A percentile compares a stretch with the other conserved stretches of the same genome.
Conservation (phyloP, 2,888 invertebrate species). For the Eledona agricola region DNA sequence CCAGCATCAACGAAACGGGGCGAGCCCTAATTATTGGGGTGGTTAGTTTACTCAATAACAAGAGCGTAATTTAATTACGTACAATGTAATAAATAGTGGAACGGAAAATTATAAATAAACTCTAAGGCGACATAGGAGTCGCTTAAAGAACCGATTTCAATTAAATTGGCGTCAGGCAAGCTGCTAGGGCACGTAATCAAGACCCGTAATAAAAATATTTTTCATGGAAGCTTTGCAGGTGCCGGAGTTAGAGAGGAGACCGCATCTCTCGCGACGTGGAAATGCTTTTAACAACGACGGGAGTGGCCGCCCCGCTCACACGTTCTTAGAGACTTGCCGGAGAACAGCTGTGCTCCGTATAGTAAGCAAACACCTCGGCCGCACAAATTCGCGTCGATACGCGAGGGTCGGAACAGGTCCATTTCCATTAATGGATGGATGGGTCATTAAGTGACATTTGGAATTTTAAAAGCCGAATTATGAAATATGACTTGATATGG, state of each 20-base stretch:
- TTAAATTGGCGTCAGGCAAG: conserved; percentile 55
- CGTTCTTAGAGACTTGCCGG: too few relatives aligned
- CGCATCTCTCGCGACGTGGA: conserved; percentile 53
- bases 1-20: too few relatives aligned
- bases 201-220: conserved; percentile 30
- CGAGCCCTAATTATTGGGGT: too few relatives aligned
- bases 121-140: conserved; percentile 15
- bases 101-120: conserved; percentile 31
- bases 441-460: conserved; percentile 45
- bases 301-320: conserved; percentile 54
- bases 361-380: too few relatives aligned
- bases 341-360: too few relatives aligned
- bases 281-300: conserved; percentile 59
- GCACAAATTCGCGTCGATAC: too few relatives aligned
- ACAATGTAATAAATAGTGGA: conserved; percentile 32
- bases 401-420: too few relatives aligned
- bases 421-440: conserved; percentile 44
- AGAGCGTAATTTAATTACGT: conserved; percentile 24
- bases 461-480: conserved; percentile 45
- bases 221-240: conserved; percentile 27
- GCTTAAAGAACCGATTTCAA: conserved; percentile 48
- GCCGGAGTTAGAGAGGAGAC: conserved; percentile 35
- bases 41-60: too few relatives aligned
- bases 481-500: conserved; percentile 40
- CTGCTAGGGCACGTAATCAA: conserved; percentile 46